Evolutionary conservation across 2,113 vertebrate species (phyloP), one percentile per base, ranked within the genome.

Genomic region (Myotis davidii): DNA sequence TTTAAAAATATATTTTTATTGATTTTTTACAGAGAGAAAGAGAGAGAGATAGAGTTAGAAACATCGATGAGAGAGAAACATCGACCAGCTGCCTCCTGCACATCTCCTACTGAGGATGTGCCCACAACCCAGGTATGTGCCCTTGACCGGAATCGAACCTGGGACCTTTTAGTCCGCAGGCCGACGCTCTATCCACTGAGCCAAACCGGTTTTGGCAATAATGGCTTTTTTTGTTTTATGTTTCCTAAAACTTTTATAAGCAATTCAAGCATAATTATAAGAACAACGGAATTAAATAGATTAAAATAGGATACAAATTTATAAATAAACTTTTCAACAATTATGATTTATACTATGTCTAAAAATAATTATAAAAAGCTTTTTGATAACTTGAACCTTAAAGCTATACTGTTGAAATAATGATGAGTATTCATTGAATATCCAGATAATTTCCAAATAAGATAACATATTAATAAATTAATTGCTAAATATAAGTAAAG

Each of bases 351-450:
- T 45, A 59, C 56, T 79, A 54, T 79, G 5, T 65, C 21, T 91
- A 56, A 87, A 90, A 91, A 93, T 54, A 81, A n/a, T 88, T 88
- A 45, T 29, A 81, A 73, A 81, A 81, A 92, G n/a, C 21, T 72
- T 83, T 90, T 29, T 48, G 52, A 56, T 92, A 21, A 69, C 29
- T 92, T 92, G 48, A 92, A 42, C 6, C 29, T 76, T 85, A 85
- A 84, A 23, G 3, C 45, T 76, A 67, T 65, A 92, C 25, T 78
- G 65, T 27, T 64, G 17, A 65, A n/a, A 78, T 82, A 88, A 74
- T 64, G 27, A n/a, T 88, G 27, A 16, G 37, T 42, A 74, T 82
- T 88, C 14, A 82, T 21, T 85, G 39, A 42, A 9, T 85, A 61
- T 42, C 61, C 72, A 72, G 54, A 52, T 73, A 6, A 81, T 88